Conservation (phyloP, 2,888 invertebrate species). For the Brachypalpus laphriformis region DNA sequence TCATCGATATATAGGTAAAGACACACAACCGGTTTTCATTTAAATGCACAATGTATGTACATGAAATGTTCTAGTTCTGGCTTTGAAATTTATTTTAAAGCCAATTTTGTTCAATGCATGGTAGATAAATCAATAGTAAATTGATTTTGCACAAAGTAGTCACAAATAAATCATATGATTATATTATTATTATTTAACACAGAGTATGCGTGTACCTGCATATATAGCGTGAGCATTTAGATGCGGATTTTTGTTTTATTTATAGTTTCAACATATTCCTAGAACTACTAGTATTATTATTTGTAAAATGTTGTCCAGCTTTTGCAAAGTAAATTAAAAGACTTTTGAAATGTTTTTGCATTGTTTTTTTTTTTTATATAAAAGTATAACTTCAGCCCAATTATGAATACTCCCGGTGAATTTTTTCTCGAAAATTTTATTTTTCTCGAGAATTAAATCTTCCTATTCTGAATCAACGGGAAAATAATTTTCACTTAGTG, state of each 20-base stretch:
- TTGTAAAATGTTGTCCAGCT: neutral
- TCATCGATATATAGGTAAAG: constrained; percentile 86
- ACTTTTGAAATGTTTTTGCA: neutral
- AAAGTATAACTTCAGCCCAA: neutral
- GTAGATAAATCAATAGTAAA: constrained; percentile 1
- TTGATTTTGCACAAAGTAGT: neutral
- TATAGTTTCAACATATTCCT: no score
- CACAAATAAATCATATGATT: neutral
- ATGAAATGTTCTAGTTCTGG: neutral
- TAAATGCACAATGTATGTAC: constrained; percentile 56
- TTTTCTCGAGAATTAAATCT: no score
- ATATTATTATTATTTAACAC: neutral
- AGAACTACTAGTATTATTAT: neutral
- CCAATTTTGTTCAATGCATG: neutral
- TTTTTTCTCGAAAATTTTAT: neutral
- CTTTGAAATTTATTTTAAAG: neutral
- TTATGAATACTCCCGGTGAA: neutral
- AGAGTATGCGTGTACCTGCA: neutral
- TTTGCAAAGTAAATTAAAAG: neutral
- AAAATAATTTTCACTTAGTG: neutral
- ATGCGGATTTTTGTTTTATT: neutral
- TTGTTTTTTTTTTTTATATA: neutral
- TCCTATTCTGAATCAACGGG: no score
- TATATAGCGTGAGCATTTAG: no score
- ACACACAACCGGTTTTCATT: constrained; percentile 76